Evolutionary conservation across 2,888 invertebrate species (phyloP), one percentile per base, ranked within the genome.

Genomic region (Suillia variegata): DNA sequence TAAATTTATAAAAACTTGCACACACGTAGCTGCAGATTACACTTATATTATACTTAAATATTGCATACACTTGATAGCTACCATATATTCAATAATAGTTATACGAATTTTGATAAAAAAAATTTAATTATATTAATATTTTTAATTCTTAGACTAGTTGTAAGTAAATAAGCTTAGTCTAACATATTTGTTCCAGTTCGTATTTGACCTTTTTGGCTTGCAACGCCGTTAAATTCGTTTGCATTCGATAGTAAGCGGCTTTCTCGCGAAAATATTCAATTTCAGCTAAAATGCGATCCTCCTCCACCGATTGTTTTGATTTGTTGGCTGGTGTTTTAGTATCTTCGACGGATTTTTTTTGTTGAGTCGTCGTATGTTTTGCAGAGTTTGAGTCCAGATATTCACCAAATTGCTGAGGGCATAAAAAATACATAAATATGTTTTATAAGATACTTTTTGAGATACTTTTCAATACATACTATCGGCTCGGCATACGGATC

Each of bases 161-260:
- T n/a, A n/a, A n/a, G n/a, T n/a, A n/a, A n/a, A n/a, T n/a, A n/a
- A n/a, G n/a, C 26, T 6, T 26, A 26, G 10, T 10, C 26, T 50
- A 26, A 13, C 2, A 22, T 13, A 67, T 34, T 24, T 66, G 65
- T 18, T 67, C 67, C 24, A 70, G 54, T 49, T 70, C 70, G 13
- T 63, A 42, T 24, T 66, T 64, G n/a, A 62, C 58, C 38, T 70
- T 76, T 34, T 68, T 68, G 2, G 75, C 75, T 57, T 76, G 75
- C 53, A 76, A 63, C 22, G 75, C 76, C 4, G 73, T 73, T 18
- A 75, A 62, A 62, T 73, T 71, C 56, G 75, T 76, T 60, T 76
- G 76, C 76, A 76, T 76, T 1, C 76, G 74, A 65, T 75, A 76
- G 56, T 64, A 76, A 1, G 65, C 74, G 5, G 76, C 76, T 55